Evolutionary conservation across 2,797 vertebrate genomes (phyloP).

Genomic region (Distichodus sexfasciatus): DNA sequence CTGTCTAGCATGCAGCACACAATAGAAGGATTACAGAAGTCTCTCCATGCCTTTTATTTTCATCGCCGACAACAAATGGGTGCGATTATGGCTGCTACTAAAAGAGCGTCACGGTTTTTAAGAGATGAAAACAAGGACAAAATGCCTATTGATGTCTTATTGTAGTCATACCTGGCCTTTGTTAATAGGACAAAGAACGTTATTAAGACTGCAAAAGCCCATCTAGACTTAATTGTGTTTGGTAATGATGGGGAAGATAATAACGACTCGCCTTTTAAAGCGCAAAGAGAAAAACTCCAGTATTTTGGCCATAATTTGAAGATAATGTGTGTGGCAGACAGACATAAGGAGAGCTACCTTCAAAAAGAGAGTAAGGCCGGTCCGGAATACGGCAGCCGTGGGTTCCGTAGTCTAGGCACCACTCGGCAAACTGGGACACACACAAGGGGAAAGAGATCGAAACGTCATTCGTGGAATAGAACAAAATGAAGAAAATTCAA

Average conservation of each 20-base stretch:
- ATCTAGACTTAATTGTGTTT: background rate
- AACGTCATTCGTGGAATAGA: background rate
- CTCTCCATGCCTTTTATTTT: background rate
- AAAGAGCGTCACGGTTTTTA: background rate
- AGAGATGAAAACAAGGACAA: background rate
- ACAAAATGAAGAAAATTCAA: background rate
- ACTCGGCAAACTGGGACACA: conserved; percentile 87
- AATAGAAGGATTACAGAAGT: background rate
- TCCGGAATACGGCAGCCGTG: conserved; percentile 97
- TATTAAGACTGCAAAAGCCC: background rate
- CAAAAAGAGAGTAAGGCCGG: conserved; percentile 96
- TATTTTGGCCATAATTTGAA: background rate
- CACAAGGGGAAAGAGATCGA: background rate
- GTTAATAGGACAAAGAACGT: conserved; percentile 1
- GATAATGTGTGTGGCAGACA: background rate
- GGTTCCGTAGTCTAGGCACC: conserved; percentile 94
- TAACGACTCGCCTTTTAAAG: background rate
- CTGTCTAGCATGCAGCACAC: background rate
- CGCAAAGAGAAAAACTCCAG: background rate
- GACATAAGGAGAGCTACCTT: conserved; percentile 76
- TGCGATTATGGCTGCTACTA: background rate
- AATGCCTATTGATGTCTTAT: background rate
- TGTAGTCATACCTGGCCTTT: background rate
- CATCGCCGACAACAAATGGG: background rate
- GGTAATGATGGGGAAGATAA: background rate